Base-by-base conservation (phyloP, 2,113 vertebrate genomes). In the Pedionomus torquatus region DNA sequence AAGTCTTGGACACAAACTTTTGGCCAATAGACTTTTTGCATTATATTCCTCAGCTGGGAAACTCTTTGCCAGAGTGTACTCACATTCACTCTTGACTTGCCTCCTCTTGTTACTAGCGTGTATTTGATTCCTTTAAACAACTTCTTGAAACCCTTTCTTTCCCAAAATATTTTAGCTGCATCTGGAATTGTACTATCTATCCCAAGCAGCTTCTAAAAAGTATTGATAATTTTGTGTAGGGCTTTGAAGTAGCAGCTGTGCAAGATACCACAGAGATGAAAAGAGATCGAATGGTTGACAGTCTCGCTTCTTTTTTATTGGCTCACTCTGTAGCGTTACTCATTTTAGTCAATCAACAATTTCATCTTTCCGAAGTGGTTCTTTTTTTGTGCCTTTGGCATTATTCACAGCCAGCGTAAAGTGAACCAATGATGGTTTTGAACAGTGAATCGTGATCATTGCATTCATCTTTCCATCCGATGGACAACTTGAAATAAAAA, bases 11-110 rank as follows among this genome's bases (percentile, higher is more conserved):
- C 60, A 64, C 83, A 74, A 72, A 63, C 80, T 61, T 92, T 83
- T 88, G 93, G 90, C 93, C 96, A 95, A 52, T 92, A 87, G 92
- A 35, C 25, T 70, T 90, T 95, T 65, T 95, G 83, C 94, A 43
- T 96, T 97, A 85, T 97, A 87, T 91, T 96, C 95, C 94, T 96
- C 95, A 96, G 78, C 78, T 81, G 65, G 41, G 82, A 57, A 95
- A 44, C 21, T 65, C 77, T 84, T 48, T 97, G 93, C 90, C 93
- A 95, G 72, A 92, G 54, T 82, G 79, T 84, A 89, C 86, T 97
- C 93, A 84, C 95, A 95, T 97, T 94, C 83, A 90, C 93, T 96
- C 72, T 48, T 86, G 79, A 95, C 86, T 94, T 95, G 93, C 76
- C 82, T 89, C 91, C 68, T 97, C 77, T 93, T 80, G 60, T 90